Conservation (phyloP, 2,797 vertebrate species). For the Schizopygopsis pylzovi region DNA sequence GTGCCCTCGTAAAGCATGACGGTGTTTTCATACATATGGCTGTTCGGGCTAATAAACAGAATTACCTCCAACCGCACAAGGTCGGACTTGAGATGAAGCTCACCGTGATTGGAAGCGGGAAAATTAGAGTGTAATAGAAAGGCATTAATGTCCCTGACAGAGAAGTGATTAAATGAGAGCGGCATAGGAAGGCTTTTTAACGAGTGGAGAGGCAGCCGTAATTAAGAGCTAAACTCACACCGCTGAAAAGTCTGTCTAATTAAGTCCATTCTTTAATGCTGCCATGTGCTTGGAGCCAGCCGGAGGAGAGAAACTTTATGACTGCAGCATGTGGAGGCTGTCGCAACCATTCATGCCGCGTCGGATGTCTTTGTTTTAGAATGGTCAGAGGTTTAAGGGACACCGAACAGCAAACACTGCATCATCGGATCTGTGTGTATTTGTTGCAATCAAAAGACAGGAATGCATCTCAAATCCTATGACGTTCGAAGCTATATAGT, state of each 20-base stretch:
- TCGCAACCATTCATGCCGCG: slow-evolving; percentile 9
- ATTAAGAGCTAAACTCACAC: slow-evolving; percentile 62
- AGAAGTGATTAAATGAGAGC: slow-evolving; percentile 66
- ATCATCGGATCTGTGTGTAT: background rate
- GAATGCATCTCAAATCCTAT: background rate
- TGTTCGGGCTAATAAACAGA: slow-evolving; percentile 55
- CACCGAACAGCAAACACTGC: slow-evolving; percentile 41
- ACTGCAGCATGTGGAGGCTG: slow-evolving; percentile 44
- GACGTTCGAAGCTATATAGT: background rate
- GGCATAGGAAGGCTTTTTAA: slow-evolving; percentile 58
- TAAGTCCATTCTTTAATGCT: slow-evolving; percentile 61
- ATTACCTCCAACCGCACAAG: slow-evolving; percentile 46
- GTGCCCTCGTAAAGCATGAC: slow-evolving; percentile 41
- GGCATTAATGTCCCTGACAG: slow-evolving; percentile 51
- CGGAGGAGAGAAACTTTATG: slow-evolving; percentile 45
- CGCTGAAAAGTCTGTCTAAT: slow-evolving; percentile 64
- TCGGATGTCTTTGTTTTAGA: slow-evolving; percentile 29
- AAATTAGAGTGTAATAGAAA: slow-evolving; percentile 51
- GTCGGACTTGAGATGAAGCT: slow-evolving; percentile 50
- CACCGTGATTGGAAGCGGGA: slow-evolving; percentile 38
- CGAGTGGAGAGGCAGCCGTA: slow-evolving; percentile 60
- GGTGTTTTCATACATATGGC: slow-evolving; percentile 42
- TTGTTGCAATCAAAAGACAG: background rate
- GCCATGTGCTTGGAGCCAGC: slow-evolving; percentile 50
- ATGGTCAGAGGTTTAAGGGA: slow-evolving; percentile 28